Conservation (phyloP, 2,888 invertebrate species). For the Sphaeridia pumilis region DNA sequence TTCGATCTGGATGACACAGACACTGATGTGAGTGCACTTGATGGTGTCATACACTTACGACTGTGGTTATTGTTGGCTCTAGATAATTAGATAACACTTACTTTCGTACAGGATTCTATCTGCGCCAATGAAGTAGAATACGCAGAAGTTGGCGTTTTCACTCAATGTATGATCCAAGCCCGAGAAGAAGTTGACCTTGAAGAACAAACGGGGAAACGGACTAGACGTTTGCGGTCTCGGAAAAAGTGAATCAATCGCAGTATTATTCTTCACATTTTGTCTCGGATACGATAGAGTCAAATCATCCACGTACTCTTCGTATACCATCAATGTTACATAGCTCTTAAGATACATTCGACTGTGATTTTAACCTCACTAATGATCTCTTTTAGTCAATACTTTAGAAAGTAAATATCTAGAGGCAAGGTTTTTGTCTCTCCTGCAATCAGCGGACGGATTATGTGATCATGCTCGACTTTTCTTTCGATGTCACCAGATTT, state of each 20-base stretch:
- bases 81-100: background rate
- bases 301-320: no score
- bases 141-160: constrained; percentile 28
- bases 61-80: background rate
- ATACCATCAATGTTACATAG: no score
- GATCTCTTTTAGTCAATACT: no score
- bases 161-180: constrained; percentile 32
- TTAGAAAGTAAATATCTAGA: no score
- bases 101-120: constrained; percentile 49
- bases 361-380: no score
- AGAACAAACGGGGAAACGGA: background rate
- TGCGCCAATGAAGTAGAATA: constrained; percentile 48
- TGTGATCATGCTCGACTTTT: no score
- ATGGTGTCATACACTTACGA: background rate
- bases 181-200: constrained; percentile 16
- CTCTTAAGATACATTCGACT: no score
- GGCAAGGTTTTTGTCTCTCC: no score
- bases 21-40: background rate
- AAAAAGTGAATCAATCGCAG: background rate
- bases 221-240: constrained; percentile 2
- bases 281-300: no score
- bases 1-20: constrained; percentile 2
- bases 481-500: no score
- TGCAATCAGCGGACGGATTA: no score
- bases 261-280: no score